Conservation (phyloP, 2,797 vertebrate species). For the Capromys pilorides region DNA sequence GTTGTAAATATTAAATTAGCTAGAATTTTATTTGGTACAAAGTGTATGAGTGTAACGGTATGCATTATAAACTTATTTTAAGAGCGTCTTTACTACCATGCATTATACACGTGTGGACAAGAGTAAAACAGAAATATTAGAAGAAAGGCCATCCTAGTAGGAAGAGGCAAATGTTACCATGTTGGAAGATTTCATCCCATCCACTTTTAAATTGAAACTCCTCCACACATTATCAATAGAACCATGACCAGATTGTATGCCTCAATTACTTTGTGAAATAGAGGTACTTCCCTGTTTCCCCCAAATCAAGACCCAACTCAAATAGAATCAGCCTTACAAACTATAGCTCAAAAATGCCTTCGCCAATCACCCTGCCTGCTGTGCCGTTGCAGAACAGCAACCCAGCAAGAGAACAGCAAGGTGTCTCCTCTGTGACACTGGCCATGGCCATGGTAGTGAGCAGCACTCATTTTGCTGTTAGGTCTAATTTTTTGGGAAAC, state of each 20-base stretch:
- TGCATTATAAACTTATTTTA: background rate
- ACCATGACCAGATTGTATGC: slow-evolving; percentile 19
- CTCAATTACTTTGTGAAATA: background rate
- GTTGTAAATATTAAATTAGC: background rate
- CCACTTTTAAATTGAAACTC: slow-evolving; percentile 30
- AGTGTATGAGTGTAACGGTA: background rate
- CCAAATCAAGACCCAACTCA: background rate
- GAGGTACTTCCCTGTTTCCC: background rate
- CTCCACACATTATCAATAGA: background rate
- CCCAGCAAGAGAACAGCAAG: background rate
- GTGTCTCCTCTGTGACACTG: background rate
- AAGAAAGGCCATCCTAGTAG: background rate
- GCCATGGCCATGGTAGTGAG: background rate
- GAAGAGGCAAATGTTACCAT: background rate
- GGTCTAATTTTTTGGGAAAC: background rate
- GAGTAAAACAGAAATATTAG: slow-evolving; percentile 28
- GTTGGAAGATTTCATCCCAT: background rate
- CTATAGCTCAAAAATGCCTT: background rate
- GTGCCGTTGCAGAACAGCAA: background rate
- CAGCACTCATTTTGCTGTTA: background rate
- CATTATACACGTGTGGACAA: background rate
- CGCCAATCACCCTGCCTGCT: background rate
- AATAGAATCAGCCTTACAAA: background rate
- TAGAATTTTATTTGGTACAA: background rate
- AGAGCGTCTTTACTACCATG: background rate